phyloP scores from a whole-genome alignment of 1,140 invertebrate genomes.

The Plectrocnemia conspersa region DNA sequence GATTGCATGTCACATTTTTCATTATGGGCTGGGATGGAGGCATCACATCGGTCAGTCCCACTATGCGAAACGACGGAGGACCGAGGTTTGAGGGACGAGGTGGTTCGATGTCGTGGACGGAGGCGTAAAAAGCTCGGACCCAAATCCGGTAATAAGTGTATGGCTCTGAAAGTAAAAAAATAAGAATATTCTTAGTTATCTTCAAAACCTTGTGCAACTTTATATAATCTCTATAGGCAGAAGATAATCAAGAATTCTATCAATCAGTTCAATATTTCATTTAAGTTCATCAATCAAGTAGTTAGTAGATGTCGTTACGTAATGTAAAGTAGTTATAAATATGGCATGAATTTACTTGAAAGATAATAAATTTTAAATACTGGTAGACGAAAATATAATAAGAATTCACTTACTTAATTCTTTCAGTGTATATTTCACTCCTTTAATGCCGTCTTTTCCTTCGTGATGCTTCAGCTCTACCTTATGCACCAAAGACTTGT shows the following conservation, averaged over 20 bases:
- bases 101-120: slow-evolving; percentile 37
- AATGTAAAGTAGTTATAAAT: no score
- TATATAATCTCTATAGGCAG: no score
- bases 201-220: no score
- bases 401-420: slow-evolving; percentile 18
- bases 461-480: slow-evolving; percentile 22
- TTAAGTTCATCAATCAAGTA: no score
- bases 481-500: slow-evolving; percentile 6
- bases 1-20: slow-evolving; percentile 75
- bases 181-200: no score
- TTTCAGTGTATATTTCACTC: slow-evolving; percentile 23
- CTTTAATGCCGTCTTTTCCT: slow-evolving; percentile 26
- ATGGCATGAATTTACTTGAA: no score
- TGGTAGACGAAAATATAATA: not conserved
- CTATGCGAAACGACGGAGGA: slow-evolving; percentile 61
- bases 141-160: slow-evolving; percentile 81
- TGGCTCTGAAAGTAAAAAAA: slow-evolving; percentile 57
- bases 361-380: no score
- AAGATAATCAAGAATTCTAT: no score
- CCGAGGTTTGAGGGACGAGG: slow-evolving; percentile 40
- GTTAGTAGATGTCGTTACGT: no score
- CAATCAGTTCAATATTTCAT: no score
- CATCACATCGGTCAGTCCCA: slow-evolving; percentile 72
- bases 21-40: slow-evolving; percentile 75
- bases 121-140: slow-evolving; percentile 64